Percentiles rank a stretch among this genome's conserved stretches.
Evolutionary conservation across 2,797 vertebrate species (phyloP).

Genomic region (Diglossa cyanea): DNA sequence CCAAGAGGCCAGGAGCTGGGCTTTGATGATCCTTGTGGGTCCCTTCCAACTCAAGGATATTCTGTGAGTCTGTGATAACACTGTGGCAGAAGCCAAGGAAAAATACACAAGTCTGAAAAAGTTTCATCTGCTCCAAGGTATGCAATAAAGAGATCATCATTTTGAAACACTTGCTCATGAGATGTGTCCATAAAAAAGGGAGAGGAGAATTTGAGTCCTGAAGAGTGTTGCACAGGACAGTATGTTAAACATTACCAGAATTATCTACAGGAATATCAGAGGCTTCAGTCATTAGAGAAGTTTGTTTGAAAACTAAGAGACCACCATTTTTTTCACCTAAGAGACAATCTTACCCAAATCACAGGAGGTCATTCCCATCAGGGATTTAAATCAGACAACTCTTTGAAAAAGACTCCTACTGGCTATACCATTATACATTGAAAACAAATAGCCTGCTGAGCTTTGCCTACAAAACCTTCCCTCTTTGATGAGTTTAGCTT

Average conservation of each 20-base stretch:
- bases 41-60: neutral
- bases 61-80: neutral
- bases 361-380: neutral
- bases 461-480: neutral
- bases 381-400: neutral
- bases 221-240: neutral
- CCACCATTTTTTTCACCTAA: neutral
- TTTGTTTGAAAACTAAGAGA: neutral
- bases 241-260: neutral
- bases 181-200: neutral
- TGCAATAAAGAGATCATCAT: neutral
- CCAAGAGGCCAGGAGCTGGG: accelerated
- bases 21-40: neutral
- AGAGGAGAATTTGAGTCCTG: neutral
- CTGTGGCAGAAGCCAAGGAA: neutral
- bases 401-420: neutral
- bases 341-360: neutral
- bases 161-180: neutral
- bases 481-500: neutral
- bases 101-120: neutral
- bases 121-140: neutral
- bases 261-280: neutral
- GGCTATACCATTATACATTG: neutral
- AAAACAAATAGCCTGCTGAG: neutral
- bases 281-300: neutral